These are phyloP conservation scores for Epinephelus lanceolatus DNA, from an alignment of 2,113 vertebrate genomes.

Conservation along the genomic window DNA sequence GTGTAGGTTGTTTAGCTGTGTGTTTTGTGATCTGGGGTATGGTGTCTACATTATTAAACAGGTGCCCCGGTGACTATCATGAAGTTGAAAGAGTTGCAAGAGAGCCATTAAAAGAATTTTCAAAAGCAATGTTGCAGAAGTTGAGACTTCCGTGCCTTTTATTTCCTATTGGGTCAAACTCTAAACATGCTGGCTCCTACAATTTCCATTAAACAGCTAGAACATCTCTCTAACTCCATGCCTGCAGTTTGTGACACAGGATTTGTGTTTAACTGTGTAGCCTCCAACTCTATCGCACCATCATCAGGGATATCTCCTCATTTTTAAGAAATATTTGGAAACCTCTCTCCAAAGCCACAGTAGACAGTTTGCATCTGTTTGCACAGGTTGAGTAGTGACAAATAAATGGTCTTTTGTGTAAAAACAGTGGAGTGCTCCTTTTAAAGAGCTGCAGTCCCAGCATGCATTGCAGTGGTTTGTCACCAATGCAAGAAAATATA, in stretches of 20 bases:
- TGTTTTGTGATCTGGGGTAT: not conserved
- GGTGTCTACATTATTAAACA: not conserved
- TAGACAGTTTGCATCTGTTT: not conserved
- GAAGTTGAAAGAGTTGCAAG: not conserved
- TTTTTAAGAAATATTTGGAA: too few relatives aligned
- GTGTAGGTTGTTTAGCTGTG: not conserved
- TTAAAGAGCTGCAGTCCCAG: not conserved
- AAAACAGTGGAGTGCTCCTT: not conserved
- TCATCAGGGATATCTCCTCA: not conserved
- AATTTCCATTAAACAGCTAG: not conserved
- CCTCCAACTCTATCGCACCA: not conserved
- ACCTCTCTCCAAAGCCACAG: not conserved
- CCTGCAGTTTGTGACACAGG: not conserved
- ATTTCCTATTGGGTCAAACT: not conserved
- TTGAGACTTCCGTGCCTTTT: not conserved
- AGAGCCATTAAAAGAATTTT: not conserved
- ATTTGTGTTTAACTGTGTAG: not conserved
- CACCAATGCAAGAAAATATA: not conserved
- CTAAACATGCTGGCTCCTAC: not conserved
- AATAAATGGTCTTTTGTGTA: not conserved
- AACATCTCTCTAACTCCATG: not conserved
- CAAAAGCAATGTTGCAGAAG: not conserved
- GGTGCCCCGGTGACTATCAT: not conserved
- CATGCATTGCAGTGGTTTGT: not conserved
- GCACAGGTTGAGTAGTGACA: not conserved